Conservation (phyloP, 2,797 vertebrate genomes). For the Anisognathus igniventris region DNA sequence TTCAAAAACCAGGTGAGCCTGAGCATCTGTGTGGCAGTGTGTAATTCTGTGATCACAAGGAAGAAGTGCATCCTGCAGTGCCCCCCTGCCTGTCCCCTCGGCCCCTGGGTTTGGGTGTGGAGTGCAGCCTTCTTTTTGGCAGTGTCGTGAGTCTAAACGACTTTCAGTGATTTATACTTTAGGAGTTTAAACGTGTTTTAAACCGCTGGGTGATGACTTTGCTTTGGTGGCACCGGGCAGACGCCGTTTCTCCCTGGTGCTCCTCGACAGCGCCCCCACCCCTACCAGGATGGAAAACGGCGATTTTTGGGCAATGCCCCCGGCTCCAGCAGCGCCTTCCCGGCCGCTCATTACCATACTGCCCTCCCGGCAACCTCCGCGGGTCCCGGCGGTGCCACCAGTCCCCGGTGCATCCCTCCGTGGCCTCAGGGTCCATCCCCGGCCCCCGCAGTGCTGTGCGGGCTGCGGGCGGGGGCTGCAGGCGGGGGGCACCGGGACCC, state of each 20-base stretch:
- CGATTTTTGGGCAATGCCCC: background rate
- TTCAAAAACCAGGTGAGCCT: background rate
- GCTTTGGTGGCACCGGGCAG: background rate
- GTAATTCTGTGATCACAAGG: rapidly evolving
- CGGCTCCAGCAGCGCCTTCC: background rate
- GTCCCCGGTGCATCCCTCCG: rapidly evolving
- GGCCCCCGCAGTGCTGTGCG: rapidly evolving
- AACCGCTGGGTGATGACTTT: rapidly evolving
- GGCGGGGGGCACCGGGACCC: rapidly evolving
- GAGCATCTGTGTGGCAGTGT: rapidly evolving
- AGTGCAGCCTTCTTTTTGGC: no score
- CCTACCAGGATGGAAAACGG: rapidly evolving
- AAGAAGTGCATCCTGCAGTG: rapidly evolving
- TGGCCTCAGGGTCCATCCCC: rapidly evolving
- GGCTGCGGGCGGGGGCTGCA: rapidly evolving
- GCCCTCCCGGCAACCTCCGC: constrained; percentile 12
- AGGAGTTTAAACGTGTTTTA: background rate
- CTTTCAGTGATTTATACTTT: no score
- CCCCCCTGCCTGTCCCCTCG: background rate
- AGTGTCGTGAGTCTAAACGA: rapidly evolving
- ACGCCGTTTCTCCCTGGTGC: rapidly evolving
- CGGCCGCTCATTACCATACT: background rate
- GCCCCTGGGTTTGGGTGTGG: no score
- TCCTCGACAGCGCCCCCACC: rapidly evolving
- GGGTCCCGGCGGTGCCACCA: background rate